Conservation (phyloP, 1,140 invertebrate species). For the Leptopilina clavipes region DNA sequence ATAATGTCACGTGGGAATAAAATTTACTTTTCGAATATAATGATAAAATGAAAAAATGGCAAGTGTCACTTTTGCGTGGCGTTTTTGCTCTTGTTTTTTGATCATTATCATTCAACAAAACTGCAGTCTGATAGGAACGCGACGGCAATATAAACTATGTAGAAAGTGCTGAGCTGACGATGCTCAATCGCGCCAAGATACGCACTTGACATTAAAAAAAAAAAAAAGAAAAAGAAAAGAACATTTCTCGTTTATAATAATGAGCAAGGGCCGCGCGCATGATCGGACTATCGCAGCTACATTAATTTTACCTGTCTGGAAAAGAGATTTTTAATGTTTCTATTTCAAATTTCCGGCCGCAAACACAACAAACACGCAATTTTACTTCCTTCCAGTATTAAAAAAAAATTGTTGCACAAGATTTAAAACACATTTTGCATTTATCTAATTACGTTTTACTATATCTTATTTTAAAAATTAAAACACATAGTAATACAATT, state of each 20-base stretch:
- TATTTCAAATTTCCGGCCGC: conserved; percentile 4
- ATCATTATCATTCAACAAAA: conserved; percentile 30
- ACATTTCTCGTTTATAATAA: conserved; percentile 19
- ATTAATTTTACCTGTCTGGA: conserved; percentile 7
- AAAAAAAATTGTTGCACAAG: not conserved
- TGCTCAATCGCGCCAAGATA: conserved; percentile 6
- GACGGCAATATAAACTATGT: conserved; percentile 19
- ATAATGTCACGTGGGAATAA: not conserved
- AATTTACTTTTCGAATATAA: not conserved
- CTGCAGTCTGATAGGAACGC: conserved; percentile 26
- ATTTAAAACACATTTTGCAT: not conserved
- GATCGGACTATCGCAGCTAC: not conserved
- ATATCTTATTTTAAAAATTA: too few relatives aligned
- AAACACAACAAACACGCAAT: not conserved
- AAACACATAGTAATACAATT: too few relatives aligned
- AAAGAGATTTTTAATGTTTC: not conserved
- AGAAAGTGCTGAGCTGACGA: conserved; percentile 27
- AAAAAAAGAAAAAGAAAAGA: not conserved
- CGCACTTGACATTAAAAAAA: conserved; percentile 2
- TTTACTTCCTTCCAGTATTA: not conserved
- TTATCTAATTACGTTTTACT: too few relatives aligned
- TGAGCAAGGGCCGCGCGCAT: not conserved
- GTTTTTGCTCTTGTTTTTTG: not conserved
- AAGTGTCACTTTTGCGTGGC: not conserved
- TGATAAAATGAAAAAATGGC: not conserved